These are phyloP conservation scores for Agelastica alni DNA, from an alignment of 2,888 invertebrate genomes.

Conservation along the genomic window DNA sequence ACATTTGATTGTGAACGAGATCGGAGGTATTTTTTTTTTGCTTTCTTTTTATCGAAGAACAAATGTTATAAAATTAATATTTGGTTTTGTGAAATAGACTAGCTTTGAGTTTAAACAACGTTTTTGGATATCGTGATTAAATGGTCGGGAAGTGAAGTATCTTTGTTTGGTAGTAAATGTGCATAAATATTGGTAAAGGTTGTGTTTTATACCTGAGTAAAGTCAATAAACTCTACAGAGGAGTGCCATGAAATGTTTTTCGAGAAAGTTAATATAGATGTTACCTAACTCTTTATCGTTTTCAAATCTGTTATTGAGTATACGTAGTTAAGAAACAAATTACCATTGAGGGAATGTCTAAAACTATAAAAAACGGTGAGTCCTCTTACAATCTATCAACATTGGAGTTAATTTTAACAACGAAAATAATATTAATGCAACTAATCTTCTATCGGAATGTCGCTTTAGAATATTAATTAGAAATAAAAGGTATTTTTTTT, in stretches of 20 bases:
- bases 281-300: constrained; percentile 44
- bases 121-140: too few species aligned
- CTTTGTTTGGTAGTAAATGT: constrained; percentile 4
- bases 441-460: constrained; percentile 33
- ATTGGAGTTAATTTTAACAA: neutral
- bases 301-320: too few species aligned
- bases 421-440: neutral
- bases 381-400: neutral
- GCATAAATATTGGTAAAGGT: constrained; percentile 17
- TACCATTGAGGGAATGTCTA: constrained; percentile 21
- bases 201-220: constrained; percentile 49
- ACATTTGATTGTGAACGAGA: constrained; percentile 36
- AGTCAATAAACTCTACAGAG: constrained; percentile 57
- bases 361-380: constrained; percentile 23
- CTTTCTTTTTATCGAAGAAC: too few species aligned
- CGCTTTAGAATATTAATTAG: constrained; percentile 38
- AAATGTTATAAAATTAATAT: too few species aligned
- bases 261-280: constrained; percentile 55
- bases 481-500: constrained; percentile 46
- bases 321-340: too few species aligned
- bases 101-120: too few species aligned
- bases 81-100: too few species aligned
- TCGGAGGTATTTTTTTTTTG: constrained; percentile 39
- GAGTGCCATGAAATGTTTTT: constrained; percentile 53
- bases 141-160: constrained; percentile 2